Evolutionary conservation across 53 echinoderm and acorn worm genomes (phyloP).

Genomic region (Temnopleurus reevesii): DNA sequence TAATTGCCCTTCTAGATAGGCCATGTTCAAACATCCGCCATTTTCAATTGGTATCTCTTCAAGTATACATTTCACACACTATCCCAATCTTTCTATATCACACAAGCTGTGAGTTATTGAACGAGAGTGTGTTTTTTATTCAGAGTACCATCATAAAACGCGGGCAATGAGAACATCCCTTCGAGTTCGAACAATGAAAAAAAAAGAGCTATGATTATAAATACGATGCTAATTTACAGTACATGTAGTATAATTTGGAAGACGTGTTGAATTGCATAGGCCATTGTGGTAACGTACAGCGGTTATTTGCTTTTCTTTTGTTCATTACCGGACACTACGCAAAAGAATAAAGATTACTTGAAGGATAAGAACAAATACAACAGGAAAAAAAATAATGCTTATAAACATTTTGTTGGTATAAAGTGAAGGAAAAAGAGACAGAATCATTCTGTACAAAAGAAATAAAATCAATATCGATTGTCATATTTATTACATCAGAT

Average conservation of each 20-base stretch:
- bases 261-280: constrained; percentile 57
- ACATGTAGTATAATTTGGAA: constrained; percentile 51
- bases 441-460: constrained; percentile 26
- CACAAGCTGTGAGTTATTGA: not conserved
- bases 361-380: not conserved
- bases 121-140: not conserved
- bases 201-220: constrained; percentile 40
- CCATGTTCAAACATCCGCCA: not conserved
- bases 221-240: constrained; percentile 52
- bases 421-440: constrained; percentile 7
- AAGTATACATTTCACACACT: not conserved
- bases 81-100: not conserved
- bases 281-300: constrained; percentile 39
- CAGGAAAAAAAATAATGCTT: not conserved
- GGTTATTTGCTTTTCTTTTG: constrained; percentile 19
- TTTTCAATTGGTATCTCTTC: not conserved
- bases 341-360: not conserved
- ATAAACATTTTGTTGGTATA: constrained; percentile 24
- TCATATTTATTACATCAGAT: constrained; percentile 6
- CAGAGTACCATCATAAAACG: not conserved
- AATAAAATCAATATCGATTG: constrained; percentile 14
- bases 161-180: not conserved
- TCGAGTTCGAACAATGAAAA: constrained; percentile 6
- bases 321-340: constrained; percentile 50
- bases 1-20: not conserved